Percentiles rank a stretch among this genome's conserved stretches.
phyloP scores from a whole-genome alignment of 2,888 invertebrate species.

The Drosophila peninsularis region DNA sequence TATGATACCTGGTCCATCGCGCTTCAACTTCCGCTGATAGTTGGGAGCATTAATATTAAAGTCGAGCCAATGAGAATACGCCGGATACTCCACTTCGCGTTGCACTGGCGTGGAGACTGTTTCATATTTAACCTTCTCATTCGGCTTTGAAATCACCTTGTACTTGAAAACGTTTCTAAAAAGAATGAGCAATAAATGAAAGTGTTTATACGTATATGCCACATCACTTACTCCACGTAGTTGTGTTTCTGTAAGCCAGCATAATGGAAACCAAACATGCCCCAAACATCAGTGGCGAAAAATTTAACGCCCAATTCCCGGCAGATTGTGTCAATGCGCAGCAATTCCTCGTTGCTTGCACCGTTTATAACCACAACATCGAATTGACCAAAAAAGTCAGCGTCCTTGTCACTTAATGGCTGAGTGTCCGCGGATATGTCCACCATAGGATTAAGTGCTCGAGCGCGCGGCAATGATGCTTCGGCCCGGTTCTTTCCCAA shows the following conservation, averaged over 20 bases:
- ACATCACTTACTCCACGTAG: slow-evolving; percentile 89
- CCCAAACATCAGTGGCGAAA: slow-evolving; percentile 96
- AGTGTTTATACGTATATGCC: not conserved
- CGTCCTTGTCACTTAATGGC: slow-evolving; percentile 88
- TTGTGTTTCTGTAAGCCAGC: slow-evolving; percentile 94
- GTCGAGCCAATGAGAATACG: slow-evolving; percentile 88
- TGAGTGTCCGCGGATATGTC: slow-evolving; percentile 89
- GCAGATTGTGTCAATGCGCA: slow-evolving; percentile 91
- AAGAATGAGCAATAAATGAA: slow-evolving; percentile 5
- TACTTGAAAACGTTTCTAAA: slow-evolving; percentile 86
- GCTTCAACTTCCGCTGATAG: slow-evolving; percentile 87
- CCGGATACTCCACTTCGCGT: slow-evolving; percentile 88
- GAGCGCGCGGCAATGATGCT: slow-evolving; percentile 91
- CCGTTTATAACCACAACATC: slow-evolving; percentile 94
- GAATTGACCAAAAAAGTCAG: slow-evolving; percentile 90
- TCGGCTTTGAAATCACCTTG: slow-evolving; percentile 85
- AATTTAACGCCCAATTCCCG: slow-evolving; percentile 91
- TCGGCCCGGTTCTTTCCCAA: slow-evolving; percentile 94
- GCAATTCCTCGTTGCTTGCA: slow-evolving; percentile 89
- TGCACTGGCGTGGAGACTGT: slow-evolving; percentile 88
- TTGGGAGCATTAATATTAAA: slow-evolving; percentile 88
- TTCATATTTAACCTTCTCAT: slow-evolving; percentile 86
- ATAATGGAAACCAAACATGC: slow-evolving; percentile 96
- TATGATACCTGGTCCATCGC: slow-evolving; percentile 90
- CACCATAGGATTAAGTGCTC: slow-evolving; percentile 97